These are phyloP conservation scores for Odontomachus brunneus DNA, from an alignment of 1,140 invertebrate genomes.

Conservation along the genomic window DNA sequence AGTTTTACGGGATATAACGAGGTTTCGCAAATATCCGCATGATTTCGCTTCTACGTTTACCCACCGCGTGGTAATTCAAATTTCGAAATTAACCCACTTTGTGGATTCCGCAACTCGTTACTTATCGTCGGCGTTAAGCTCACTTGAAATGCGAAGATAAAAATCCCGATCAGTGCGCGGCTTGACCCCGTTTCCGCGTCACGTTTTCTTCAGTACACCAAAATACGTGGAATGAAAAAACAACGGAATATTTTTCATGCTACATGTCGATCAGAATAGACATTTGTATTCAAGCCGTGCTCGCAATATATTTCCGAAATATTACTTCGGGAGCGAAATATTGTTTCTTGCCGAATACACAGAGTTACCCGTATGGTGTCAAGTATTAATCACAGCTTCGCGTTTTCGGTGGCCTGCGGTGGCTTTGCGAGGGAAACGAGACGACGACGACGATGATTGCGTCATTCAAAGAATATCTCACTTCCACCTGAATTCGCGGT, in stretches of 20 bases:
- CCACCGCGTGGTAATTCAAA: background rate
- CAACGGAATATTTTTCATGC: constrained; percentile 58
- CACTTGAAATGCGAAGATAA: constrained; percentile 38
- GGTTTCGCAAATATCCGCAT: no score
- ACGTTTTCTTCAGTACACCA: constrained; percentile 51
- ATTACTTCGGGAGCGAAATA: constrained; percentile 42
- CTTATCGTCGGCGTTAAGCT: constrained; percentile 28
- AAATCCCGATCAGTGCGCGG: constrained; percentile 35
- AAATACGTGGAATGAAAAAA: constrained; percentile 53
- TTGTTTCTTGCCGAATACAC: constrained; percentile 17
- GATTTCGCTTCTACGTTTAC: no score
- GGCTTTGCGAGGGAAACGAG: background rate
- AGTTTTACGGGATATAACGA: no score
- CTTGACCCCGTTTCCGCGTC: constrained; percentile 37
- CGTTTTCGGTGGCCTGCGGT: background rate
- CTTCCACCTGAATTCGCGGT: background rate
- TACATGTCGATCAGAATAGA: constrained; percentile 54
- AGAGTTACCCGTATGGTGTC: constrained; percentile 20
- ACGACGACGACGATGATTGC: constrained; percentile 26
- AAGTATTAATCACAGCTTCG: constrained; percentile 23
- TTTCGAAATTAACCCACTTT: constrained; percentile 7
- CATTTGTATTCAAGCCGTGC: constrained; percentile 53
- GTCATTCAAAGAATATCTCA: constrained; percentile 15
- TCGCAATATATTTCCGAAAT: constrained; percentile 52
- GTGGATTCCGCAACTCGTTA: background rate